Evolutionary conservation across 2,113 vertebrate genomes (phyloP), one percentile per base, ranked within the genome.

Genomic region (Mesembrinibis cayennensis): DNA sequence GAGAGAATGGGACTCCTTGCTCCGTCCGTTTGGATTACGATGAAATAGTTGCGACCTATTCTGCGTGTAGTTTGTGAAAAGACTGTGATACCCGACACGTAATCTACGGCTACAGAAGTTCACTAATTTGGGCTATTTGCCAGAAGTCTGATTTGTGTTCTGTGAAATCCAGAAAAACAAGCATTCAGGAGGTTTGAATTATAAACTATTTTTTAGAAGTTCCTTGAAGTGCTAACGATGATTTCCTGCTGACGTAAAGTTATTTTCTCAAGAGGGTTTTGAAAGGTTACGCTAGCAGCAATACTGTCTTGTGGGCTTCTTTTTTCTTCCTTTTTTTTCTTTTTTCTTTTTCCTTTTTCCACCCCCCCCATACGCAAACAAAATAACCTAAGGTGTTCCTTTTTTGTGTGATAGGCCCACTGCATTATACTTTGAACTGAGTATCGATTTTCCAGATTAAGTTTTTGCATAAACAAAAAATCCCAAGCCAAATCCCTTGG

Each of bases 1-100:
- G 95, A 96, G 76, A 84, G 94, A 96, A 42, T 36, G 86, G 62
- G 83, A 96, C 87, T 96, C 66, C 61, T 42, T 87, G 32, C 74
- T 87, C 40, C 15, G 20, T 95, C 95, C 15, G 3, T 91, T 96
- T 97, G 97, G 97, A 97, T 97, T 97, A 95, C 97, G 97, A 6
- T 96, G 87, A 95, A 97, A 62, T 97, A 94, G 87, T 94, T 90
- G 53, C 61, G 84, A 79, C 53, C 40, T 93, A 1, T 78, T 85
- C 76, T 87, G 12, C 44, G 0, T 85, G 55, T 97, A 81, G 93
- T 94, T 97, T 94, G 67, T 36, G 83, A 19, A 97, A 97, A 80
- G 93, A 95, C 92, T 93, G 6, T 91, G 97, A 83, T 96, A 22
- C 63, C 96, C 58, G 27, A 92, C 94, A 8, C 90, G 87, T 7